A percentile compares a stretch with the other conserved stretches of the same genome.
phyloP scores from a whole-genome alignment of 2,113 vertebrate species.

The Osmerus mordax region DNA sequence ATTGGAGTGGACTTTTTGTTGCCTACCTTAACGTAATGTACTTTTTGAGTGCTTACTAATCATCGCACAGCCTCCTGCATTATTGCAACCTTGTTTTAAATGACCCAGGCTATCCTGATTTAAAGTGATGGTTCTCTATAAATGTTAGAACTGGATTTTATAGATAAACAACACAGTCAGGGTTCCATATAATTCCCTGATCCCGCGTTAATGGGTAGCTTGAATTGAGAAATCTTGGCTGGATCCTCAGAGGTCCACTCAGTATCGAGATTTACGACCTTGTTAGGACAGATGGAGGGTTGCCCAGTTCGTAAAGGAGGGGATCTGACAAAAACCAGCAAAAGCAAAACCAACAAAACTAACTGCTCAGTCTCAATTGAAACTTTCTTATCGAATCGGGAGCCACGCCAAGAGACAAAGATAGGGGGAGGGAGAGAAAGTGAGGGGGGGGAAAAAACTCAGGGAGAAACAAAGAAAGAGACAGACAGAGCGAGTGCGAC shows the following conservation, averaged over 20 bases:
- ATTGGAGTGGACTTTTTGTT: no score
- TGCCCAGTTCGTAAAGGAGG: constrained; percentile 21
- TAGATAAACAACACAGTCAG: no score
- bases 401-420: constrained; percentile 12
- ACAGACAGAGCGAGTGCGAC: no score
- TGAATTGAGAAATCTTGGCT: constrained; percentile 13
- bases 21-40: no score
- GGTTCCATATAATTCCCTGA: no score
- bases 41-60: no score
- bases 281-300: constrained; percentile 29
- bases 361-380: constrained; percentile 33
- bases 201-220: no score
- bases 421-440: constrained; percentile 1
- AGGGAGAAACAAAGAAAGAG: no score
- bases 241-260: constrained; percentile 34
- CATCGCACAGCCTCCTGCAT: no score
- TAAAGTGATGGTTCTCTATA: neutral
- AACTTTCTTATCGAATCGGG: constrained; percentile 40
- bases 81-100: no score
- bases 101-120: neutral
- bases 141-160: neutral
- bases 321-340: constrained; percentile 42
- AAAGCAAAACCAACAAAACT: neutral
- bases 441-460: neutral
- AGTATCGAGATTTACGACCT: constrained; percentile 33